These are phyloP conservation scores for Pterostichus madidus DNA, from an alignment of 2,888 invertebrate genomes.

Conservation along the genomic window DNA sequence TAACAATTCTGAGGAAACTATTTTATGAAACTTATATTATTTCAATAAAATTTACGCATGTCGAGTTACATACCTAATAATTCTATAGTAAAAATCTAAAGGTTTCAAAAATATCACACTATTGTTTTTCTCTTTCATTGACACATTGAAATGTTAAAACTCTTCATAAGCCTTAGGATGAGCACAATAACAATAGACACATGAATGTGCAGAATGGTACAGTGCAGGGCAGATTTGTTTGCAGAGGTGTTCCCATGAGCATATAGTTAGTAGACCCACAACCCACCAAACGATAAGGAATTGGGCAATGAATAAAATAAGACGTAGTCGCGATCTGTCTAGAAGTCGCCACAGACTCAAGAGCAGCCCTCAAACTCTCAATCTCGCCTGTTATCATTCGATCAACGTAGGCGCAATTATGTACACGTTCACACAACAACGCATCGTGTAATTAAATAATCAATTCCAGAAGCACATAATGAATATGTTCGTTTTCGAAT, in stretches of 20 bases:
- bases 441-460: conserved; percentile 51
- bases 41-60: conserved; percentile 62
- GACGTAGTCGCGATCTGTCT: conserved; percentile 2
- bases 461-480: conserved; percentile 44
- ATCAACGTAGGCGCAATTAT: conserved; percentile 24
- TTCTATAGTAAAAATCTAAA: conserved; percentile 67
- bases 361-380: conserved; percentile 30
- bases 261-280: conserved; percentile 56
- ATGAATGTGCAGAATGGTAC: conserved; percentile 65
- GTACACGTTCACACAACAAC: conserved; percentile 23
- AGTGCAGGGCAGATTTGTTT: conserved; percentile 63
- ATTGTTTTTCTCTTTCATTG: conserved; percentile 66
- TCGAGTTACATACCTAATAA: conserved; percentile 63
- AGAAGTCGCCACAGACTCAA: background rate
- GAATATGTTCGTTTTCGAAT: conserved; percentile 52
- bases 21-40: conserved; percentile 58
- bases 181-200: conserved; percentile 66
- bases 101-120: conserved; percentile 67
- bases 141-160: conserved; percentile 66
- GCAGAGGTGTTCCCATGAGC: conserved; percentile 67
- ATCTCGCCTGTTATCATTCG: conserved; percentile 25
- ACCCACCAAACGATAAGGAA: conserved; percentile 53
- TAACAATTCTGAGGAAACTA: conserved; percentile 64
- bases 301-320: conserved; percentile 37
- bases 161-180: conserved; percentile 67